Evolutionary conservation across 2,888 invertebrate genomes (phyloP).

Genomic region (Pyrrhia umbra): DNA sequence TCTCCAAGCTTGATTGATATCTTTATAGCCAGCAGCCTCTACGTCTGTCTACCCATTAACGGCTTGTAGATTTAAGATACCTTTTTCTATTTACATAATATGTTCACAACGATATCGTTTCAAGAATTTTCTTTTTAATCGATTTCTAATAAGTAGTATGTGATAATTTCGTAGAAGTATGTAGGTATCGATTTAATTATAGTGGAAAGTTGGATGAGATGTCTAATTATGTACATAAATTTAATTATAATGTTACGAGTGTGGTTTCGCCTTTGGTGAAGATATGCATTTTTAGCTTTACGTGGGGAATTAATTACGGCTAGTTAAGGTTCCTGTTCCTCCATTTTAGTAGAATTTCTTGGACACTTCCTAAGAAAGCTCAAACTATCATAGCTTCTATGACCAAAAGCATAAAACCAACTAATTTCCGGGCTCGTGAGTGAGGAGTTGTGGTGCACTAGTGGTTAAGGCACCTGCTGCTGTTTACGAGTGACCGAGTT

Average conservation of each 20-base stretch:
- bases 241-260: background rate
- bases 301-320: too few relatives aligned
- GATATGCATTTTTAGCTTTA: too few relatives aligned
- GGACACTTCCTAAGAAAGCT: too few relatives aligned
- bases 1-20: slow-evolving; percentile 83
- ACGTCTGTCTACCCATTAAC: slow-evolving; percentile 62
- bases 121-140: slow-evolving; percentile 27
- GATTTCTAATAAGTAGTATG: slow-evolving; percentile 33
- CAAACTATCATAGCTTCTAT: too few relatives aligned
- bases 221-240: slow-evolving; percentile 25
- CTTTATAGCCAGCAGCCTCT: slow-evolving; percentile 77
- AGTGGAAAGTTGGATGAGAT: slow-evolving; percentile 24
- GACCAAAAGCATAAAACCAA: too few relatives aligned
- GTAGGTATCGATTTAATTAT: slow-evolving; percentile 28
- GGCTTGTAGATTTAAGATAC: slow-evolving; percentile 59
- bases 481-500: too few relatives aligned
- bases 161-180: slow-evolving; percentile 23
- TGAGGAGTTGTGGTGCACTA: too few relatives aligned
- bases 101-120: slow-evolving; percentile 38
- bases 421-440: too few relatives aligned
- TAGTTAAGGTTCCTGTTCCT: too few relatives aligned
- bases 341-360: too few relatives aligned
- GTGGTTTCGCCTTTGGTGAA: background rate
- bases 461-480: too few relatives aligned
- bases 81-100: slow-evolving; percentile 51